A percentile compares a stretch with the other conserved stretches of the same genome.
phyloP scores from a whole-genome alignment of 2,113 vertebrate genomes.

The Synodontis membranacea region DNA sequence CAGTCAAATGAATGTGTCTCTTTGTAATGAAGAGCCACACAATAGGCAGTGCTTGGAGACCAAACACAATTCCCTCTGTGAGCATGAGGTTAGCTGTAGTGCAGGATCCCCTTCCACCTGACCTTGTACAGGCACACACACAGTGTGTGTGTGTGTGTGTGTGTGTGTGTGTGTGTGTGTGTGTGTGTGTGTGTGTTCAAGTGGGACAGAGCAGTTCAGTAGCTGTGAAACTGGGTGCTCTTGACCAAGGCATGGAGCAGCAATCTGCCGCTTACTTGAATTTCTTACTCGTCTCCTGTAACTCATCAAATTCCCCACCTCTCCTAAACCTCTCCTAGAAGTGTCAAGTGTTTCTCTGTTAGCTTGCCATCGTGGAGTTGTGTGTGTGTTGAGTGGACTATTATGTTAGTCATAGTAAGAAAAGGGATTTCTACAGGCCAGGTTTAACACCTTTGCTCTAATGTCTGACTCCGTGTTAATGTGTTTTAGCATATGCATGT shows the following conservation, averaged over 20 bases:
- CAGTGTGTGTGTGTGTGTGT: background rate
- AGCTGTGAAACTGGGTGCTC: constrained; percentile 5
- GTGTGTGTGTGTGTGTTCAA: background rate
- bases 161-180: background rate
- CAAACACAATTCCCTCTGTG: constrained; percentile 64
- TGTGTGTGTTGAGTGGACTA: background rate
- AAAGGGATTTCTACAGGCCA: background rate
- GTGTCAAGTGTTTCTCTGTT: constrained; percentile 19
- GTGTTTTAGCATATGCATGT: background rate
- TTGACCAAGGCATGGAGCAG: background rate
- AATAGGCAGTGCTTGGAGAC: constrained; percentile 59
- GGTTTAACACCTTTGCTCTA: constrained; percentile 9
- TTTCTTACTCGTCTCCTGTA: background rate
- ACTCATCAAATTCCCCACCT: background rate
- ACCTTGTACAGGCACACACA: constrained; percentile 44
- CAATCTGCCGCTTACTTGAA: background rate
- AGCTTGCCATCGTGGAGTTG: background rate
- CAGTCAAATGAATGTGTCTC: constrained; percentile 55
- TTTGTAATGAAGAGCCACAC: constrained; percentile 66
- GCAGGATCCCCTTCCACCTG: constrained; percentile 58
- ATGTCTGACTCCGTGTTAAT: background rate
- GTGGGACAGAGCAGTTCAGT: background rate
- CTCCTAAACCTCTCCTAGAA: constrained; percentile 5
- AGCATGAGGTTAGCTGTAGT: constrained; percentile 68
- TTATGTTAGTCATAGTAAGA: background rate